Percentiles rank a stretch among this genome's conserved stretches.
These are phyloP conservation scores for Pterocles orientalis DNA, from an alignment of 2,113 vertebrate genomes.

Conservation along the genomic window DNA sequence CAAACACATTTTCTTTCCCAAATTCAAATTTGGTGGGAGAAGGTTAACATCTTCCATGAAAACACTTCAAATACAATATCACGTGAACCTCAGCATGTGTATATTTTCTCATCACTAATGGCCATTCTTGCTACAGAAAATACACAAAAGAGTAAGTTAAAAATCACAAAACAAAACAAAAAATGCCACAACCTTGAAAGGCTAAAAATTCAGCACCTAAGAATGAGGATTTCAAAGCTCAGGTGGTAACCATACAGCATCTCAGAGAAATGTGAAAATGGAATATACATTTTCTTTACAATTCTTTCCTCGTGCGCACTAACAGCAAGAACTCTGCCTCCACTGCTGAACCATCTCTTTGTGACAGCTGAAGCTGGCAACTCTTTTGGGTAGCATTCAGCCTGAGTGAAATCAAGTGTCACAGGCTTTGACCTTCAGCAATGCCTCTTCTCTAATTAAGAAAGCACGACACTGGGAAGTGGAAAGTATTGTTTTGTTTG, in stretches of 20 bases:
- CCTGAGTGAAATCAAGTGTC: not conserved
- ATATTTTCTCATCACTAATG: not conserved
- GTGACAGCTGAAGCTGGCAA: not conserved
- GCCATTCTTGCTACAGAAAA: not conserved
- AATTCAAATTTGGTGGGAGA: not conserved
- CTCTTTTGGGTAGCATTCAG: not conserved
- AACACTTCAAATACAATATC: not conserved
- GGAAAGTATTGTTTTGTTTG: not conserved
- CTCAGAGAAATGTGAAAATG: not conserved
- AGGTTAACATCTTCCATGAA: not conserved
- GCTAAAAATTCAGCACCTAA: not conserved
- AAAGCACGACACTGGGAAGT: not conserved
- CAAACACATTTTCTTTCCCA: not conserved
- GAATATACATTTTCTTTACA: accelerated
- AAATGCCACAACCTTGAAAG: not conserved
- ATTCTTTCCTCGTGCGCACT: not conserved
- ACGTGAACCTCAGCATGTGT: accelerated
- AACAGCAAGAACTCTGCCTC: not conserved
- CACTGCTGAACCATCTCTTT: not conserved
- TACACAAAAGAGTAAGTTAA: not conserved
- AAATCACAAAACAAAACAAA: not conserved
- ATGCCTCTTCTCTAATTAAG: not conserved
- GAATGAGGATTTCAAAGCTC: not conserved
- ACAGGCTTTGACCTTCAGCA: constrained; percentile 3
- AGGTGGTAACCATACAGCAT: not conserved